phyloP scores from a whole-genome alignment of 2,797 vertebrate genomes.

The Lemur catta region DNA sequence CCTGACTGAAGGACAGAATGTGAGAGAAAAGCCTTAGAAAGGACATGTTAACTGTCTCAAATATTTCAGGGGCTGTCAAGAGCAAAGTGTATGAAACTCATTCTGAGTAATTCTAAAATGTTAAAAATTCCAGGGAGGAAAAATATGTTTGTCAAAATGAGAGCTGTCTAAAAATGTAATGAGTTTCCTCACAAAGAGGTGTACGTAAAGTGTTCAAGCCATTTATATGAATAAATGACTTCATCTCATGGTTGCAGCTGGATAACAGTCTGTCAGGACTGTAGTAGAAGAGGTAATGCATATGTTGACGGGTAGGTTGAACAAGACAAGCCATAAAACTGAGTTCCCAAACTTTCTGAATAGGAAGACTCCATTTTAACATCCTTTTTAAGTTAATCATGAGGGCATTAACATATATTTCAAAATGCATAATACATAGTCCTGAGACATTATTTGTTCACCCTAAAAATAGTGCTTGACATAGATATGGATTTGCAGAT shows the following conservation, averaged over 20 bases:
- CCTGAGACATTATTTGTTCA: neutral
- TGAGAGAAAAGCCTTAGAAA: neutral
- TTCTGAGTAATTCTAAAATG: neutral
- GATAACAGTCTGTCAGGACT: neutral
- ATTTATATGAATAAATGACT: neutral
- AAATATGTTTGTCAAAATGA: neutral
- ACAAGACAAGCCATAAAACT: neutral
- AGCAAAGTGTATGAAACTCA: neutral
- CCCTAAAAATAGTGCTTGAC: neutral
- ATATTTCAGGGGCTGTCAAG: neutral
- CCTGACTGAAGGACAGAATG: neutral
- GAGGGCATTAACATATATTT: neutral
- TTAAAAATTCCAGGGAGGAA: neutral
- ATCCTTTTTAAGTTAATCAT: slow-evolving; percentile 28
- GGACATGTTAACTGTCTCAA: neutral
- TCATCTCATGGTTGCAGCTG: neutral
- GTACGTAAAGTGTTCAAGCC: neutral
- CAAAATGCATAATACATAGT: neutral
- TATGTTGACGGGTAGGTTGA: neutral
- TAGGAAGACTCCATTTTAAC: neutral
- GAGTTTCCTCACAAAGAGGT: neutral
- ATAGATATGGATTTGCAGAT: neutral
- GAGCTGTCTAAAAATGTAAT: neutral
- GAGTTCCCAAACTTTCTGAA: neutral
- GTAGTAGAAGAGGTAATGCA: neutral